Percentiles rank a stretch among this genome's conserved stretches.
Evolutionary conservation across 2,797 vertebrate species (phyloP).

Genomic region (Sebastes kiyomatsui): DNA sequence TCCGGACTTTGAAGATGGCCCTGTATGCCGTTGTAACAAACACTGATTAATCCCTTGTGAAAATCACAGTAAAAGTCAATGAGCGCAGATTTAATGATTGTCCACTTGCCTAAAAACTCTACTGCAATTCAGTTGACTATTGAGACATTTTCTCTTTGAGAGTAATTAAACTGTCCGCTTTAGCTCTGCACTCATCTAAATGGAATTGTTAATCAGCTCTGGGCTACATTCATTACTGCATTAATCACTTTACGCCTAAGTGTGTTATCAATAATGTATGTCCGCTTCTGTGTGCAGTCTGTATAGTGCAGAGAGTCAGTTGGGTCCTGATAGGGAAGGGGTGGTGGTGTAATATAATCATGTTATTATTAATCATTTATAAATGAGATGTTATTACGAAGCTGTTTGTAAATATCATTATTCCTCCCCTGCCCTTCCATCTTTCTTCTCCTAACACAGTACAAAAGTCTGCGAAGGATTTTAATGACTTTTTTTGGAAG

Average conservation of each 20-base stretch:
- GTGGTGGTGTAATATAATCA: not conserved
- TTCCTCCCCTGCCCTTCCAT: not conserved
- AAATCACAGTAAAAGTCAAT: too few species aligned
- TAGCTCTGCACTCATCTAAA: not conserved
- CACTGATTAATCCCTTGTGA: not conserved
- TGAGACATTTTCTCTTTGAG: not conserved
- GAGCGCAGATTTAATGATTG: not conserved
- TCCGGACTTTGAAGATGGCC: too few species aligned
- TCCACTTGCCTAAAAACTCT: not conserved
- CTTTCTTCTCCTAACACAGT: not conserved
- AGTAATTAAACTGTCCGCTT: conserved; percentile 12
- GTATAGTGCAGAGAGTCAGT: too few species aligned
- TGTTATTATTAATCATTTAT: conserved; percentile 21
- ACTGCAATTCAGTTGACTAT: not conserved
- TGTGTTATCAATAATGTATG: conserved; percentile 7
- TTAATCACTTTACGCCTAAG: conserved; percentile 11
- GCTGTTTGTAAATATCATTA: not conserved
- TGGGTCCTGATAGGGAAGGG: not conserved
- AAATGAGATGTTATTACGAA: not conserved
- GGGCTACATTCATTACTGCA: not conserved
- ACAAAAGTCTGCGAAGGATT: too few species aligned
- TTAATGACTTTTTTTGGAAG: too few species aligned
- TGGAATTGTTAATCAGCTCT: conserved; percentile 15
- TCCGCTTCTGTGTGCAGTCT: not conserved
- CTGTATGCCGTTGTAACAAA: not conserved